These are phyloP conservation scores for Caradrina kadenii DNA, from an alignment of 2,888 invertebrate species.

Conservation along the genomic window DNA sequence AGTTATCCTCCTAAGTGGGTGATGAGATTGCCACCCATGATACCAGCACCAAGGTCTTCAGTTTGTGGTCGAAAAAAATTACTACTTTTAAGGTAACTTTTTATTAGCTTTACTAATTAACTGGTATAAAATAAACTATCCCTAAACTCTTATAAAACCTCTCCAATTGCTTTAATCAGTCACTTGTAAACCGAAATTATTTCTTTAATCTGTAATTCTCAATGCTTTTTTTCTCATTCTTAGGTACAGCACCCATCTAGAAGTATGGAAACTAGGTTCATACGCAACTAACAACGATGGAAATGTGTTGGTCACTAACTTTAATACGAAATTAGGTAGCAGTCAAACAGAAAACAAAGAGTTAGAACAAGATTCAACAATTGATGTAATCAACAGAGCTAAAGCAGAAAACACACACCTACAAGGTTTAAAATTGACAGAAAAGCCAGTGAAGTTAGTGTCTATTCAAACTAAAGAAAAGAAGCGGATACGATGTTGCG, in stretches of 20 bases:
- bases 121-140: no score
- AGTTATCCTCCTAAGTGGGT: slow-evolving; percentile 93
- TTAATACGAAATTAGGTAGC: slow-evolving; percentile 63
- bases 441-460: slow-evolving; percentile 92
- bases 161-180: not conserved
- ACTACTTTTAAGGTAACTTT: slow-evolving; percentile 88
- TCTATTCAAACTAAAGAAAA: slow-evolving; percentile 92
- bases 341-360: slow-evolving; percentile 62
- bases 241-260: slow-evolving; percentile 89
- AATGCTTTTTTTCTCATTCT: slow-evolving; percentile 8
- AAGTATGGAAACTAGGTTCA: slow-evolving; percentile 89
- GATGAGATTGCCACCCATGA: slow-evolving; percentile 93
- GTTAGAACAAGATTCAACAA: slow-evolving; percentile 79
- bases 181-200: not conserved
- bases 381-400: slow-evolving; percentile 69
- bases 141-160: not conserved
- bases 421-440: slow-evolving; percentile 80
- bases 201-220: not conserved
- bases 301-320: slow-evolving; percentile 72
- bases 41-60: slow-evolving; percentile 91
- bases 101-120: not conserved
- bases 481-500: slow-evolving; percentile 93
- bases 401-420: slow-evolving; percentile 67
- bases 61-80: slow-evolving; percentile 89
- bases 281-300: slow-evolving; percentile 91